Percentiles rank a stretch among this genome's conserved stretches.
Evolutionary conservation across 1,140 invertebrate species (phyloP).

Genomic region (Eurosta solidaginis): DNA sequence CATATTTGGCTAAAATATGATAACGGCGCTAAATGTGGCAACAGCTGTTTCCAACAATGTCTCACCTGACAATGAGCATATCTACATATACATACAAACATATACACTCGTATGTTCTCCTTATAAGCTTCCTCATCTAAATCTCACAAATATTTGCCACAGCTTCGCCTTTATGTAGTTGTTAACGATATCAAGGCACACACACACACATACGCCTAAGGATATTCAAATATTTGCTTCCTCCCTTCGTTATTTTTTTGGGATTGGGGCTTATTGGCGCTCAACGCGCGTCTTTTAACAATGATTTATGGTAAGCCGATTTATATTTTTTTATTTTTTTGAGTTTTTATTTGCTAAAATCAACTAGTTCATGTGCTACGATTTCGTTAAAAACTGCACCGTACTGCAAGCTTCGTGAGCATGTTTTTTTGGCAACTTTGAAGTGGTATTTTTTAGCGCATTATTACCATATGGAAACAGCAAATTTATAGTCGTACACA

Average conservation of each 20-base stretch:
- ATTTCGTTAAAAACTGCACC: not conserved
- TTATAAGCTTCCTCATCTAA: not conserved
- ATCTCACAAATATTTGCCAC: slow-evolving; percentile 14
- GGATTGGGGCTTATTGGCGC: slow-evolving; percentile 15
- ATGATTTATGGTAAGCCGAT: slow-evolving; percentile 26
- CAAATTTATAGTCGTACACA: not conserved
- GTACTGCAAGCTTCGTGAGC: not conserved
- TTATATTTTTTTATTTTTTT: not conserved
- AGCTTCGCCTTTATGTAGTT: not conserved
- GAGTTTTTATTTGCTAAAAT: not conserved
- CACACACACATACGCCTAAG: too few species aligned
- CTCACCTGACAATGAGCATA: not conserved
- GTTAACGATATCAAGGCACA: not conserved
- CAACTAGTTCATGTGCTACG: not conserved
- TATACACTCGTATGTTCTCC: not conserved
- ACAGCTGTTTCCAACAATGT: not conserved
- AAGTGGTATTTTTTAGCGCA: not conserved
- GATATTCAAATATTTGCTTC: not conserved
- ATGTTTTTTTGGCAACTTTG: not conserved
- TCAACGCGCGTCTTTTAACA: slow-evolving; percentile 11
- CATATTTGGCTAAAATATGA: slow-evolving; percentile 1
- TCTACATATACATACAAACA: not conserved
- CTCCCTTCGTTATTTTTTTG: not conserved
- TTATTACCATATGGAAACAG: not conserved
- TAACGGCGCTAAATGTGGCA: slow-evolving; percentile 21